Evolutionary conservation across 1,140 invertebrate genomes (phyloP), one percentile per base, ranked within the genome.

Genomic region (Pseudobourletiella spinata): DNA sequence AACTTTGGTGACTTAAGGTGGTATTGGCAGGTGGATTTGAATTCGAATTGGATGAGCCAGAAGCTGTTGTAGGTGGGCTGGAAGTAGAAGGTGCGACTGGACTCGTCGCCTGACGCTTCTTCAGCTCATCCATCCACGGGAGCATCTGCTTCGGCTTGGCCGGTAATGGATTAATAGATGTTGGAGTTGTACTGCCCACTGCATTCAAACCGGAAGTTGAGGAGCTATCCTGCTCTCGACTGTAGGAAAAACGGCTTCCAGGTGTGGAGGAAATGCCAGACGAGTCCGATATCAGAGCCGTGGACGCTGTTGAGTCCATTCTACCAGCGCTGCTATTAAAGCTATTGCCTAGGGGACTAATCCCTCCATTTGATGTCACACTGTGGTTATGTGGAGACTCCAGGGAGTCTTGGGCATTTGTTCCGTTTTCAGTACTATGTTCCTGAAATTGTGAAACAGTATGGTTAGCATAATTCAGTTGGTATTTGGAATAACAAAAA

Each of bases 51-150:
- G n/a, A n/a, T n/a, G n/a, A n/a, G 43, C 22, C 6, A 22, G 8
- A 1, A 43, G 20, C 20, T 11, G 46, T n/a, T 14, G 6, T 20
- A 20, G 42, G 18, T 25, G 60, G 44, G 28, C 28, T 54, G 20
- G 32, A 51, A 18, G 18, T 42, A 30, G 24, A 25, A 3, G 55
- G 54, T 16, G 43, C 35, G 28, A 22, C 28, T 14, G 50, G 59
- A 46, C 58, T 58, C 8, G 30, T 50, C 11, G 35, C 46, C 20
- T 44, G 25, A 35, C 39, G 44, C 50, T 70, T 69, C 59, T 61
- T 65, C 42, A 70, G 42, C 56, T 70, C 68, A 3, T 60, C 58
- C 55, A 70, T 67, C 68, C 68, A 67, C 2, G 65, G 65, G 16
- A 42, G 39, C 0, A 42, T 24, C 30, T 64, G 32, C 35, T 48